phyloP scores from a whole-genome alignment of 2,113 vertebrate species.

The Thunnus thynnus region DNA sequence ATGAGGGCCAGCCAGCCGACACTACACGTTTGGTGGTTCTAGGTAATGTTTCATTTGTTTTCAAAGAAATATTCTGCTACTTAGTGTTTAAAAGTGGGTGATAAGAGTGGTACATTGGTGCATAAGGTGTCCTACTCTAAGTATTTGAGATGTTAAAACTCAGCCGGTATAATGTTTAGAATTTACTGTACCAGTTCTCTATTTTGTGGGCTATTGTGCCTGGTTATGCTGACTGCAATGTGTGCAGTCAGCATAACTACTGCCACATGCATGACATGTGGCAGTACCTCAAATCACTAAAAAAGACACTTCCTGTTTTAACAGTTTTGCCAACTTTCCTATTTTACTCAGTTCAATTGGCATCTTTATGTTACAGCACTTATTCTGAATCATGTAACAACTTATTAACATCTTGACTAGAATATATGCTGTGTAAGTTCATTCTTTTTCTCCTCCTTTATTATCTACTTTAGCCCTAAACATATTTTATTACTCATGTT shows the following conservation, averaged over 20 bases:
- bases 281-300: background rate
- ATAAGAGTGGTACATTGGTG: background rate
- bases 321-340: too few relatives aligned
- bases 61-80: background rate
- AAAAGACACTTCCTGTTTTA: too few relatives aligned
- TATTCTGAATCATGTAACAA: background rate
- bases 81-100: background rate
- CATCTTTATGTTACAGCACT: background rate
- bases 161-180: background rate
- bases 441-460: background rate
- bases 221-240: background rate
- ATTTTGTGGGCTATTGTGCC: background rate
- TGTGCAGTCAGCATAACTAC: too few relatives aligned
- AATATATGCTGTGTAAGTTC: background rate
- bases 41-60: slow-evolving; percentile 60
- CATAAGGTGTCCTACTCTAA: background rate
- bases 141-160: background rate
- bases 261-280: background rate
- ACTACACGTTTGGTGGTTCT: slow-evolving; percentile 66
- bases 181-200: background rate
- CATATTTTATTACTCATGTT: too few relatives aligned
- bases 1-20: background rate
- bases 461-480: too few relatives aligned
- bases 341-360: background rate
- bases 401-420: too few relatives aligned